Conservation (phyloP, 2,113 vertebrate species). For the Oryzias melastigma region DNA sequence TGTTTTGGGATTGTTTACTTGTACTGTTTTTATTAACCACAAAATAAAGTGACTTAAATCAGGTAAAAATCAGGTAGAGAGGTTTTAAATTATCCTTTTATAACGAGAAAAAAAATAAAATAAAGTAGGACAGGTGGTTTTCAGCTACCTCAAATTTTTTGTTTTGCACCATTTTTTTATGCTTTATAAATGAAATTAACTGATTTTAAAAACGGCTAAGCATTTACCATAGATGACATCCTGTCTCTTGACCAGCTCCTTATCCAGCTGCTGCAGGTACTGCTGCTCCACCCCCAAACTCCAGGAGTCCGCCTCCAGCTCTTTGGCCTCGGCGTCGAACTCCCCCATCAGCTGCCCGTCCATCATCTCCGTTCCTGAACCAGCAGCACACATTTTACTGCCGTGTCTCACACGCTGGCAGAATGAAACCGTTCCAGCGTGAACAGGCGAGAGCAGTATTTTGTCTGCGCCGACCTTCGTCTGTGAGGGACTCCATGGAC, state of each 20-base stretch:
- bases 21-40: too few species aligned
- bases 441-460: neutral
- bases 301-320: constrained; percentile 94
- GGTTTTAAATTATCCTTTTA: too few species aligned
- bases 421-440: neutral
- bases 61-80: too few species aligned
- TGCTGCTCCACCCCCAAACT: constrained; percentile 89
- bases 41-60: too few species aligned
- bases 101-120: too few species aligned
- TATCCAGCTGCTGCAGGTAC: constrained; percentile 86
- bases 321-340: constrained; percentile 87
- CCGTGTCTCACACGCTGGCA: neutral
- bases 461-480: constrained; percentile 83
- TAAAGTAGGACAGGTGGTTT: too few species aligned
- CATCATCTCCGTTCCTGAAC: constrained; percentile 92
- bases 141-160: too few species aligned
- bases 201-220: too few species aligned
- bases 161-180: too few species aligned
- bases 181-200: too few species aligned
- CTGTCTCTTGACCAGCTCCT: constrained; percentile 90
- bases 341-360: constrained; percentile 96
- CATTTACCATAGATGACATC: constrained; percentile 91
- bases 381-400: constrained; percentile 13
- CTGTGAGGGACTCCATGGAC: constrained; percentile 91
- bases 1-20: too few species aligned